phyloP scores from a whole-genome alignment of 2,888 invertebrate species.

The Ptilodon capucinus region DNA sequence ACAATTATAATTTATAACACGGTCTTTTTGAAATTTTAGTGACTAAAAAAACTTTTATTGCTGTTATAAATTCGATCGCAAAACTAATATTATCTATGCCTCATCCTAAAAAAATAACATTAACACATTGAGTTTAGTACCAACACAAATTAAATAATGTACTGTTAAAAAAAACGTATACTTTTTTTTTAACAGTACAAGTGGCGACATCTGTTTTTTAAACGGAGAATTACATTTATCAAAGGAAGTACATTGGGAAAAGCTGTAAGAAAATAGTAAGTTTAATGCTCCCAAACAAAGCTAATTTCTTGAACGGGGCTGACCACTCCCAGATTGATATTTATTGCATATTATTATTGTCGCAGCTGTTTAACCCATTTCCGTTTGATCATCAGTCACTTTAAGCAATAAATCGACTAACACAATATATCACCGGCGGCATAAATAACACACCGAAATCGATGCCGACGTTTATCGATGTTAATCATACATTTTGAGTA shows the following conservation, averaged over 20 bases:
- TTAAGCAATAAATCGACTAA: neutral
- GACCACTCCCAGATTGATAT: neutral
- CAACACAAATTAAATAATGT: too few relatives aligned
- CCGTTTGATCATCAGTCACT: constrained; percentile 1
- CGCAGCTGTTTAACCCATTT: neutral
- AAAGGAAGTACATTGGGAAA: too few relatives aligned
- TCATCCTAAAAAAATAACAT: too few relatives aligned
- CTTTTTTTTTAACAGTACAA: too few relatives aligned
- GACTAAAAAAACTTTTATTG: neutral
- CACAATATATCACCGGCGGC: constrained; percentile 7
- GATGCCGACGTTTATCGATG: constrained; percentile 21
- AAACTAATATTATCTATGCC: neutral
- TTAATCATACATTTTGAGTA: constrained; percentile 17
- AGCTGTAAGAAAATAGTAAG: neutral
- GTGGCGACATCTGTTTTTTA: too few relatives aligned
- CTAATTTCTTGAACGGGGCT: neutral
- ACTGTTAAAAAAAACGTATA: too few relatives aligned
- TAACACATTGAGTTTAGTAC: too few relatives aligned
- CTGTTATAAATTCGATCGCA: neutral
- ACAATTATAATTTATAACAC: neutral
- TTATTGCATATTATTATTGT: neutral
- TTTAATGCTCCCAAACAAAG: neutral
- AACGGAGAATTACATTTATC: too few relatives aligned
- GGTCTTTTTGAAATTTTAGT: neutral
- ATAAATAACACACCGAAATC: constrained; percentile 17